These are phyloP conservation scores for Tetragnatha montana DNA, from an alignment of 2,888 invertebrate genomes.

Conservation along the genomic window DNA sequence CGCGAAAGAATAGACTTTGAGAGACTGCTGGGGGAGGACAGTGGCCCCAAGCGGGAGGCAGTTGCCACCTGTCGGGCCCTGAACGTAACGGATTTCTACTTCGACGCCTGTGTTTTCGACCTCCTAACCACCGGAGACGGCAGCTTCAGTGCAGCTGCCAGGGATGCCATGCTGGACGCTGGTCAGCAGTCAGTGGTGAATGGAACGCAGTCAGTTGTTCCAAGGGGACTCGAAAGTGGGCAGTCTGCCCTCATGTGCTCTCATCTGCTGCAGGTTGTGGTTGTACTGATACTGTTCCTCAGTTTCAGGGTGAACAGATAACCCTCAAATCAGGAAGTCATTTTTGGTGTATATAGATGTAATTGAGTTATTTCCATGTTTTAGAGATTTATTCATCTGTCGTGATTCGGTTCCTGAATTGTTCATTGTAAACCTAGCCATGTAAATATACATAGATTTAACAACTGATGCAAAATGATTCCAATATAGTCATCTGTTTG, in stretches of 20 bases:
- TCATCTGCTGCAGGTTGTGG: neutral
- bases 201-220: slow-evolving; percentile 41
- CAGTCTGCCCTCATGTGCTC: neutral
- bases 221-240: slow-evolving; percentile 49
- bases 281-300: slow-evolving; percentile 18
- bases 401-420: neutral
- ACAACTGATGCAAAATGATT: neutral
- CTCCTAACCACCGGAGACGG: slow-evolving; percentile 79
- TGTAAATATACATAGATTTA: neutral
- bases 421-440: neutral
- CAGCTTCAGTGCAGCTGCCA: slow-evolving; percentile 77
- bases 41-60: slow-evolving; percentile 75
- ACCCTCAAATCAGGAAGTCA: slow-evolving; percentile 4
- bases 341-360: neutral
- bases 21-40: slow-evolving; percentile 73
- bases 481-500: neutral
- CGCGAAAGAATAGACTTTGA: slow-evolving; percentile 77
- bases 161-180: slow-evolving; percentile 76
- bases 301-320: slow-evolving; percentile 21
- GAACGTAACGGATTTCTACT: slow-evolving; percentile 78
- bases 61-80: slow-evolving; percentile 76
- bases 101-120: slow-evolving; percentile 81
- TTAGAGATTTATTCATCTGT: neutral
- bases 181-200: slow-evolving; percentile 55
- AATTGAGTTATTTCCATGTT: neutral